These are phyloP conservation scores for Rhopalosiphum padi DNA, from an alignment of 1,140 invertebrate species.

Conservation along the genomic window DNA sequence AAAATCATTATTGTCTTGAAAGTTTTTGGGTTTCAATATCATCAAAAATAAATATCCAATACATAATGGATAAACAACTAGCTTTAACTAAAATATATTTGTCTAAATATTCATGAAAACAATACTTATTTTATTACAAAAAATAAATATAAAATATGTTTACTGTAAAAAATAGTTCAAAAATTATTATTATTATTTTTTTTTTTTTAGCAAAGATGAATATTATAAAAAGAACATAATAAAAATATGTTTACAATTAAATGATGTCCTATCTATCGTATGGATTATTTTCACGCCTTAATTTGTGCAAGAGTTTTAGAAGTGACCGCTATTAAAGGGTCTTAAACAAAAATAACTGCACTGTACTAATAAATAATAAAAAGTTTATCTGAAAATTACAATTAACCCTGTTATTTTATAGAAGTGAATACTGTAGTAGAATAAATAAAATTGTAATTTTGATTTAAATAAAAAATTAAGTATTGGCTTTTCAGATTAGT, in stretches of 20 bases:
- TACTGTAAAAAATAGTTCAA: background rate
- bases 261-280: background rate
- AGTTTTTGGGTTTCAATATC: background rate
- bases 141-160: no score
- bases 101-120: background rate
- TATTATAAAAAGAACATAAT: no score
- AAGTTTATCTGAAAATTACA: background rate
- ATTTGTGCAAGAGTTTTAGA: background rate
- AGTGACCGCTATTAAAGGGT: background rate
- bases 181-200: background rate
- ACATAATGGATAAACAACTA: background rate
- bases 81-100: background rate
- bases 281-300: background rate
- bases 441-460: background rate
- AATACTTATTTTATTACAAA: background rate
- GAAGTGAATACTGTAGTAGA: background rate
- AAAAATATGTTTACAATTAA: background rate
- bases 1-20: background rate
- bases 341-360: background rate
- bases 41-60: background rate
- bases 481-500: background rate
- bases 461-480: background rate
- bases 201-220: no score
- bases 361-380: background rate
- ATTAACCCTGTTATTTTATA: background rate